These are phyloP conservation scores for Lampris megalopsis DNA, from an alignment of 2,113 vertebrate genomes.

Conservation along the genomic window DNA sequence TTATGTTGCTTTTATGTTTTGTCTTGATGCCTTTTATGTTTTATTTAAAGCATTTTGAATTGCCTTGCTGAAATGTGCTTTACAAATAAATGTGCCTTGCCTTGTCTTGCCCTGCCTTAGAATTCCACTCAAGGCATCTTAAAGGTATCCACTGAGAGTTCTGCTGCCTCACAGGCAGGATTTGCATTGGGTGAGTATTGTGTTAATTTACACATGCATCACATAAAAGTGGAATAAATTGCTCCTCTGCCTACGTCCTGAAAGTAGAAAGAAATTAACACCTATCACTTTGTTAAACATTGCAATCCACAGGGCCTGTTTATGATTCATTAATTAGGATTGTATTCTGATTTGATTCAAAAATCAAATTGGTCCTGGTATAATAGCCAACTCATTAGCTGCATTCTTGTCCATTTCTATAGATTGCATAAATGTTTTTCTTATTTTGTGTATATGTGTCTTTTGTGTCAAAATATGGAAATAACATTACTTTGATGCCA, in stretches of 20 bases:
- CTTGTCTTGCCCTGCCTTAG: conserved; percentile 34
- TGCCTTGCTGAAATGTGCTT: no score
- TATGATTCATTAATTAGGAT: neutral
- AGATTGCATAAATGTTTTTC: no score
- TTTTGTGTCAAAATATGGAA: neutral
- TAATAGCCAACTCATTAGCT: no score
- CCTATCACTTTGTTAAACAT: neutral
- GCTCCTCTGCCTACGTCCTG: neutral
- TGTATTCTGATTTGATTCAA: neutral
- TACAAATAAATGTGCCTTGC: no score
- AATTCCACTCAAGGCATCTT: conserved; percentile 61
- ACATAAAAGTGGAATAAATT: neutral
- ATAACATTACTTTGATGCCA: neutral
- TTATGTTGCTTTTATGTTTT: no score
- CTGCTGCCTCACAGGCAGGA: conserved; percentile 37
- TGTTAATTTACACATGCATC: neutral
- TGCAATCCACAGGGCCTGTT: neutral
- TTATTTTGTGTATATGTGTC: neutral
- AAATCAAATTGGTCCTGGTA: no score
- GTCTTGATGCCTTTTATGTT: no score
- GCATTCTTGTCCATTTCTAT: no score
- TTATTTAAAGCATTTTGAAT: no score
- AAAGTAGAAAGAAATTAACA: neutral
- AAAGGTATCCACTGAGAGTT: conserved; percentile 64
- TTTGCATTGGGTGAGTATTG: conserved; percentile 77